Evolutionary conservation across 2,888 invertebrate species (phyloP), one percentile per base, ranked within the genome.

Genomic region (Pristionchus maxplancki): DNA sequence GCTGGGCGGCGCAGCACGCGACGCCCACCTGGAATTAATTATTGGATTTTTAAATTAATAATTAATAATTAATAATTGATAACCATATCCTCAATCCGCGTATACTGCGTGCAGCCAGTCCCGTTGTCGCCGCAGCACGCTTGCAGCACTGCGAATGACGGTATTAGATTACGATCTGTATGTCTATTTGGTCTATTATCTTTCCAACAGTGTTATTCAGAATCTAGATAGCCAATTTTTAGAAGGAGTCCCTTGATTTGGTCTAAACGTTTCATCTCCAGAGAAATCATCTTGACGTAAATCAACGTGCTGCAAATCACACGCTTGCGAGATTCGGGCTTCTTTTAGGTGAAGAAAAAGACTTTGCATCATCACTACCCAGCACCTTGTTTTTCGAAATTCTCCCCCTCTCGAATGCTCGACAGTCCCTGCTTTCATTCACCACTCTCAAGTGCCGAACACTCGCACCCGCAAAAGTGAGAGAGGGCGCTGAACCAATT

Each of bases 1-100:
- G 91, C 58, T 90, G 88, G 40, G 74, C 81, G 34, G 90, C 92
- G 83, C 94, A 94, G 89, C 94, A 94, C 13, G 91, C 90, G 50
- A 93, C 89, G 17, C 93, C 93, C 83, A 93, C 91, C 88, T 91
- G 89, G n/a, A 92, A 53, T 90, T 13, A 4, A 28, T 31, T 40
- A 40, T 24, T 24, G 20, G 4, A 74, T 37, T 40, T 8, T 8
- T 81, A 48, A 15, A 1, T 34, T 37, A 31, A 1, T 50, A 50
- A 81, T 28, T 9, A 48, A n/a, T 17, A 4, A 24, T 24, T 20
- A 40, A 40, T 20, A 40, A 78, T 40, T n/a, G 20, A 44, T 85
- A 6, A 82, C 88, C 81, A 88, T 88, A 9, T 78, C 88, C 88
- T 88, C 88, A 20, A 88, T 88, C 20, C 88, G 24, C 4, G 37